phyloP scores from a whole-genome alignment of 2,888 invertebrate species.

The Drosophila histrio region DNA sequence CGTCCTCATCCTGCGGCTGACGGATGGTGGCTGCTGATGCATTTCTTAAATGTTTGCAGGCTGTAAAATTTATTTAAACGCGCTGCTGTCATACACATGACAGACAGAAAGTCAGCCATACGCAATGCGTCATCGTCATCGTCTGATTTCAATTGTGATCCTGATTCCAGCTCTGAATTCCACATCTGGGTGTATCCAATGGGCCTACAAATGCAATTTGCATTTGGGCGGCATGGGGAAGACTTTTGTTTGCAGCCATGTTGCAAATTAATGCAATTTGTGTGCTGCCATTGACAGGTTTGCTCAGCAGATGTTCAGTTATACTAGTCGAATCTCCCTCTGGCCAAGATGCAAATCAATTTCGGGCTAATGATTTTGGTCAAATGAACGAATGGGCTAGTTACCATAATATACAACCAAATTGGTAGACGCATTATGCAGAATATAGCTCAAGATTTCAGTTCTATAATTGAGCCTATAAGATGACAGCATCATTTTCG shows the following conservation, averaged over 20 bases:
- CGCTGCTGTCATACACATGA: conserved; percentile 69
- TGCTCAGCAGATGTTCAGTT: background rate
- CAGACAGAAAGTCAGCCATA: conserved; percentile 47
- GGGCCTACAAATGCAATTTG: conserved; percentile 37
- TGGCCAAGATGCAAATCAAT: background rate
- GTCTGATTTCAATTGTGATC: conserved; percentile 2
- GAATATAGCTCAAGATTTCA: background rate
- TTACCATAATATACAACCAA: background rate
- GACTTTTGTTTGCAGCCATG: conserved; percentile 35
- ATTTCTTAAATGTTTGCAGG: conserved; percentile 71
- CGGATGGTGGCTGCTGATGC: conserved; percentile 48
- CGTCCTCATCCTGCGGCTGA: conserved; percentile 45
- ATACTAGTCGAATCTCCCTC: background rate
- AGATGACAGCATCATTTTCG: background rate
- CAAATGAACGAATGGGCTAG: background rate
- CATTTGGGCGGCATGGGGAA: conserved; percentile 10
- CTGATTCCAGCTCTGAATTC: conserved; percentile 13
- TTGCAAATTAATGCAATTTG: conserved; percentile 60
- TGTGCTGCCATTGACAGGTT: conserved; percentile 59
- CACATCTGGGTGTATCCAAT: conserved; percentile 3
- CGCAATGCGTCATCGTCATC: conserved; percentile 72
- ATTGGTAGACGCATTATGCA: background rate
- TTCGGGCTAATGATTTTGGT: conserved; percentile 7
- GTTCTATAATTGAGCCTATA: background rate
- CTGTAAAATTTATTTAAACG: conserved; percentile 73